Evolutionary conservation across 2,113 vertebrate species (phyloP), one percentile per base, ranked within the genome.

Genomic region (Arothron firmamentum): DNA sequence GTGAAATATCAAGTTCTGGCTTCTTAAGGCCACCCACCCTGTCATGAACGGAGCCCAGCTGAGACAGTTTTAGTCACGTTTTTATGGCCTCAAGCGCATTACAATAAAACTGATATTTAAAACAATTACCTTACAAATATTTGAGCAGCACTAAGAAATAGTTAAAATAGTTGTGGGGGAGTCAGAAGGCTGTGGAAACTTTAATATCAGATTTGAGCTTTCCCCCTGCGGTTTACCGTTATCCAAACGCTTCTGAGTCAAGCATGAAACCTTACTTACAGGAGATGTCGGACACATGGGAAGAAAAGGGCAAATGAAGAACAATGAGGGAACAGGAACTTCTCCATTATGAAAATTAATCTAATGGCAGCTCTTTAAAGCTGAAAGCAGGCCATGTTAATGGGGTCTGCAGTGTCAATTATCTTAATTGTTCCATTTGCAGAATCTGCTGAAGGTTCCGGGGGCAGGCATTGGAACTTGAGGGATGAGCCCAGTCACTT

Each of bases 351-450:
- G 75, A 78, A 80, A 87, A 90, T 89, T 72, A 89, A 90, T 88
- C 85, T 85, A 87, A 90, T 85, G 58, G 63, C 68, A 49, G 80
- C 72, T 66, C 56, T 4, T 71, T 16, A 45, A 17, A 82, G 77
- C 83, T 67, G 72, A 66, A 67, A 78, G 80, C 83, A 65, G 77
- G 73, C 82, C 88, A 83, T 83, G 82, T 89, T 90, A 90, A 90
- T 88, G 85, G 84, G 65, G 75, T 85, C 85, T 85, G 85, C 83
- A 85, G 80, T 78, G 84, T 88, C 89, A 88, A 88, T 92, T 89
- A 90, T 88, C 85, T 85, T 86, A 90, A 92, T 91, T 90, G 88
- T 87, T 89, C 84, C 78, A 83, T 90, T 90, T 81, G 81, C 77
- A 83, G 83, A 88, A 84, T 72, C 76, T 75, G 77, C 72, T 54